These are phyloP conservation scores for Elephantulus edwardii DNA, from an alignment of 2,113 vertebrate species.

Conservation along the genomic window DNA sequence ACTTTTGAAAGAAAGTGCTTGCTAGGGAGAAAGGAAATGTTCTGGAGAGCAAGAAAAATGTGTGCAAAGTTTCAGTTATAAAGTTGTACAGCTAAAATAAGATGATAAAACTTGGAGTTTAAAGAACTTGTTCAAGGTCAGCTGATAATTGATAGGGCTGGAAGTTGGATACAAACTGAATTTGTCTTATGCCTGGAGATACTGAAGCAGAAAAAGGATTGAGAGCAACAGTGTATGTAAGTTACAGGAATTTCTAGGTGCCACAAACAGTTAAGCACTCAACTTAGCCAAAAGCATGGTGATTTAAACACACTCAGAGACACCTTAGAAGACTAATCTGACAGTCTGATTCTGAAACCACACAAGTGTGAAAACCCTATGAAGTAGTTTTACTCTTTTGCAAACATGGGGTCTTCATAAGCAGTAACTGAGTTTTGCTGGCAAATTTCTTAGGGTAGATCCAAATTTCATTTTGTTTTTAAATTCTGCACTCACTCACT, in stretches of 20 bases:
- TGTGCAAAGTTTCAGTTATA: neutral
- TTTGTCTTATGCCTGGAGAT: neutral
- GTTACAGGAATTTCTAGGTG: neutral
- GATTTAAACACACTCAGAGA: neutral
- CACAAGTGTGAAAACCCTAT: neutral
- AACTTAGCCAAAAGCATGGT: neutral
- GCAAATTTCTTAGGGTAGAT: too few relatives aligned
- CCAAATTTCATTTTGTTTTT: too few relatives aligned
- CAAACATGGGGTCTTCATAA: neutral
- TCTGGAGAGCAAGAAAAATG: constrained; percentile 24
- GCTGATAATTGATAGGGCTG: neutral
- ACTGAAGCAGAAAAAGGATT: neutral
- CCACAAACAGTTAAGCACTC: neutral
- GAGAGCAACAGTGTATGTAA: neutral
- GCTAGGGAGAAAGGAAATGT: neutral
- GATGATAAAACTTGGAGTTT: constrained; percentile 19
- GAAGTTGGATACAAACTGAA: neutral
- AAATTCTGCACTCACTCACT: too few relatives aligned
- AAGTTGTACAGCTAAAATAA: neutral
- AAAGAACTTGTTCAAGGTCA: neutral
- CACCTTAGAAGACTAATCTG: neutral
- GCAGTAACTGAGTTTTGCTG: too few relatives aligned
- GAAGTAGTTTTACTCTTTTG: neutral
- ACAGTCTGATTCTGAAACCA: neutral
- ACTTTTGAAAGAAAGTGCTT: constrained; percentile 25